phyloP scores from a whole-genome alignment of 2,888 invertebrate species.

The Epirrhoe alternata region DNA sequence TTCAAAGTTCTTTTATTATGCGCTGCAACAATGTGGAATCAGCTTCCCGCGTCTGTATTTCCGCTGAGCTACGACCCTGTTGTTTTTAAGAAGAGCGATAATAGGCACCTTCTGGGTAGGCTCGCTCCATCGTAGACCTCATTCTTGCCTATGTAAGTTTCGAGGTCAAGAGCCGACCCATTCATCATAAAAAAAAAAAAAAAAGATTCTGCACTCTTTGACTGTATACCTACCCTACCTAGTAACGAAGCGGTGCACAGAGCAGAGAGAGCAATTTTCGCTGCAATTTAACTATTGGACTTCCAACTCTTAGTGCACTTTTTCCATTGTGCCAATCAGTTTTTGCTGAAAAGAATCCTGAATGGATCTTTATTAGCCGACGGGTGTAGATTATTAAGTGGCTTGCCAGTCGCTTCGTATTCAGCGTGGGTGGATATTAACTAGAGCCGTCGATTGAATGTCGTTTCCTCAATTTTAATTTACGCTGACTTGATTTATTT shows the following conservation, averaged over 20 bases:
- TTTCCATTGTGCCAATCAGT: conserved; percentile 18
- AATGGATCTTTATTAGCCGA: conserved; percentile 4
- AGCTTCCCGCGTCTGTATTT: too few relatives aligned
- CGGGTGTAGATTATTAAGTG: conserved; percentile 11
- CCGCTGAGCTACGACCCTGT: too few relatives aligned
- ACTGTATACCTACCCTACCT: neutral
- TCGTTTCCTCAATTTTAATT: neutral
- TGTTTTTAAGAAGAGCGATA: too few relatives aligned
- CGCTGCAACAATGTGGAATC: too few relatives aligned
- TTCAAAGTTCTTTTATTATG: too few relatives aligned
- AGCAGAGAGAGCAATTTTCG: conserved; percentile 10
- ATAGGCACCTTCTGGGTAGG: too few relatives aligned
- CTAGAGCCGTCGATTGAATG: neutral
- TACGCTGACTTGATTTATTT: neutral
- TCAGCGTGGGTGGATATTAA: conserved; percentile 4
- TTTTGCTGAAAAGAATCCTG: conserved; percentile 4
- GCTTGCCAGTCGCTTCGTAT: conserved; percentile 8
- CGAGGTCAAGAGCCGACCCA: too few relatives aligned
- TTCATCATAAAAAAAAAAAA: too few relatives aligned
- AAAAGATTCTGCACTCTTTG: too few relatives aligned
- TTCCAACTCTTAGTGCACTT: conserved; percentile 7
- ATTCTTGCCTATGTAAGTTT: too few relatives aligned
- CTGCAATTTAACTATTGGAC: conserved; percentile 14
- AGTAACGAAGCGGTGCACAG: neutral
- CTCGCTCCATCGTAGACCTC: too few relatives aligned